Evolutionary conservation across 2,797 vertebrate genomes (phyloP).

Genomic region (Clarias pachynema): DNA sequence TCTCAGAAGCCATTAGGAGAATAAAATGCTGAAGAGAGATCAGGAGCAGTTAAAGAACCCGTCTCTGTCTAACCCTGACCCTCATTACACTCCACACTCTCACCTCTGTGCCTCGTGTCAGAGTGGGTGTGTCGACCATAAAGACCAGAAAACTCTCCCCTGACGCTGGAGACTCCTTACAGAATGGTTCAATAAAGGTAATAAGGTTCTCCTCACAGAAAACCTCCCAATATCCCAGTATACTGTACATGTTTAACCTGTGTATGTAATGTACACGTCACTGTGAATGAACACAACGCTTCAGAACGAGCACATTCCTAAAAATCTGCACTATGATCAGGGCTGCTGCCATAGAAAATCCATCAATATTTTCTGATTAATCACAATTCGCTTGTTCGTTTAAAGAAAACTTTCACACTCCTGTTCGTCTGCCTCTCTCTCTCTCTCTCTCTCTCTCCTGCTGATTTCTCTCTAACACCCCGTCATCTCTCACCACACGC

Average conservation of each 20-base stretch:
- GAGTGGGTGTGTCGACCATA: slow-evolving; percentile 66
- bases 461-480: slow-evolving; percentile 58
- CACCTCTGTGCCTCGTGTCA: slow-evolving; percentile 65
- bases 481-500: slow-evolving; percentile 58
- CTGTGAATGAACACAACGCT: not conserved
- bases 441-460: slow-evolving; percentile 19
- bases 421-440: not conserved
- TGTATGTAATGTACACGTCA: not conserved
- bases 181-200: not conserved
- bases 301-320: not conserved
- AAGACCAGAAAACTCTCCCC: not conserved
- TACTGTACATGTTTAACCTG: not conserved
- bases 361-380: not conserved
- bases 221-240: not conserved
- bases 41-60: slow-evolving; percentile 68
- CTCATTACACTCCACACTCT: slow-evolving; percentile 52
- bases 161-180: not conserved
- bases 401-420: too few species aligned
- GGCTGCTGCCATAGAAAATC: not conserved
- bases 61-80: slow-evolving; percentile 63
- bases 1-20: slow-evolving; percentile 75
- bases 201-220: not conserved
- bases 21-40: slow-evolving; percentile 73
- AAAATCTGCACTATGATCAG: not conserved
- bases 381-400: not conserved